Conservation (phyloP, 2,888 invertebrate species). For the Nemoura dubitans region DNA sequence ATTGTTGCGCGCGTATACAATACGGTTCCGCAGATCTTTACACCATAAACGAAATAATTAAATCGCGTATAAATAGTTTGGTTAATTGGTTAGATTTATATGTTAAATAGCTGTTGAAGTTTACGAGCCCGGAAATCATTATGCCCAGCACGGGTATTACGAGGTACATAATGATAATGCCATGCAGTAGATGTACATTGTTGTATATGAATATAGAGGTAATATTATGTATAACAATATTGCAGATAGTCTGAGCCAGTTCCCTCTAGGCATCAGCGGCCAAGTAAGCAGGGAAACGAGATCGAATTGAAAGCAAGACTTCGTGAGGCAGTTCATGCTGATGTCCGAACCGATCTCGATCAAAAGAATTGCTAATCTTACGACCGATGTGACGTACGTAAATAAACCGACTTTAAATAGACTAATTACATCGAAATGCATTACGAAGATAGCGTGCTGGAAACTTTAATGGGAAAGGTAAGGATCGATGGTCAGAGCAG, state of each 20-base stretch:
- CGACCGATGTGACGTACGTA: not conserved
- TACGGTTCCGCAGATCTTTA: not conserved
- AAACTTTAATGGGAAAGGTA: conserved; percentile 1
- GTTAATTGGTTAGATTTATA: conserved; percentile 4
- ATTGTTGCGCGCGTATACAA: not conserved
- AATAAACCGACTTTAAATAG: not conserved
- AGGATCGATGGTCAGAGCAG: not conserved
- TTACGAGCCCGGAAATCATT: conserved; percentile 4
- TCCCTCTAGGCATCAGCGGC: not conserved
- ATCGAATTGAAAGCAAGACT: not conserved
- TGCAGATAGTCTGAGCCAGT: not conserved
- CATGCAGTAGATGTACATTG: not conserved
- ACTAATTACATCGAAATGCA: not conserved
- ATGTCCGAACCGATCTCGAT: not conserved
- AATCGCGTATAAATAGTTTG: not conserved
- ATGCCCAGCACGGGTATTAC: not conserved
- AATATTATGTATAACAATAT: not conserved
- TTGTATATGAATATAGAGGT: not conserved
- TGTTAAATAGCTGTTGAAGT: conserved; percentile 12
- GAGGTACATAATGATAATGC: not conserved
- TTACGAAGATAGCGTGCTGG: not conserved
- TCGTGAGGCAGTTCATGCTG: not conserved
- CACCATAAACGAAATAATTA: not conserved
- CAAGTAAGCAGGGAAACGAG: not conserved
- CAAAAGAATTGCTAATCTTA: not conserved